These are phyloP conservation scores for Protaetia brevitarsis DNA, from an alignment of 1,140 invertebrate species.

Conservation along the genomic window DNA sequence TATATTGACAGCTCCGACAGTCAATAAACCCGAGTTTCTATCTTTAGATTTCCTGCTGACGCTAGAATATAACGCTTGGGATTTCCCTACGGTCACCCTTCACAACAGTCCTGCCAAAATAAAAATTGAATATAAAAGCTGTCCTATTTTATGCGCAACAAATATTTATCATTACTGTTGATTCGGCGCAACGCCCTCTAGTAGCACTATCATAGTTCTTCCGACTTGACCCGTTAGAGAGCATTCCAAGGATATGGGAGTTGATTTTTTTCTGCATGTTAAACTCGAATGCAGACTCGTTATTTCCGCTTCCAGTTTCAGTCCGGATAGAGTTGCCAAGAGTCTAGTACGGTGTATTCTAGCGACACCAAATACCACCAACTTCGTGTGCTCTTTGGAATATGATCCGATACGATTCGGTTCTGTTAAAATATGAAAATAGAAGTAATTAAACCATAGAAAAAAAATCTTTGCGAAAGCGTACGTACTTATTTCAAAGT, in stretches of 20 bases:
- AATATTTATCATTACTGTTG: slow-evolving; percentile 69
- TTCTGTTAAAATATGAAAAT: not conserved
- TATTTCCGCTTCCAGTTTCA: slow-evolving; percentile 89
- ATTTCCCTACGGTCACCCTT: slow-evolving; percentile 88
- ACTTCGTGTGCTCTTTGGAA: slow-evolving; percentile 42
- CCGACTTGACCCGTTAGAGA: slow-evolving; percentile 88
- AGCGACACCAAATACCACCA: slow-evolving; percentile 61
- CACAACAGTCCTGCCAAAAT: slow-evolving; percentile 69
- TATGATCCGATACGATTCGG: not conserved
- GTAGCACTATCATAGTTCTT: slow-evolving; percentile 85
- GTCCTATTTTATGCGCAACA: slow-evolving; percentile 10
- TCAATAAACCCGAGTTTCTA: slow-evolving; percentile 82
- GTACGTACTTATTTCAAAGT: slow-evolving; percentile 28
- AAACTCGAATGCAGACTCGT: slow-evolving; percentile 76
- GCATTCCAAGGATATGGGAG: slow-evolving; percentile 71
- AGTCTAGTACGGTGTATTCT: slow-evolving; percentile 84
- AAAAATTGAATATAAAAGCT: slow-evolving; percentile 26
- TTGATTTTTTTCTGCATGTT: slow-evolving; percentile 73
- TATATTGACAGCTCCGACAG: slow-evolving; percentile 84
- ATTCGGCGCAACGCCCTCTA: slow-evolving; percentile 85
- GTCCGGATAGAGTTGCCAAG: slow-evolving; percentile 85
- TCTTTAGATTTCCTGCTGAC: slow-evolving; percentile 73
- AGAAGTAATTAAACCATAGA: not conserved
- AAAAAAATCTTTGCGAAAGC: not conserved
- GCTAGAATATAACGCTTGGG: slow-evolving; percentile 86